Evolutionary conservation across 2,797 vertebrate species (phyloP).

Genomic region (Thaleichthys pacificus): DNA sequence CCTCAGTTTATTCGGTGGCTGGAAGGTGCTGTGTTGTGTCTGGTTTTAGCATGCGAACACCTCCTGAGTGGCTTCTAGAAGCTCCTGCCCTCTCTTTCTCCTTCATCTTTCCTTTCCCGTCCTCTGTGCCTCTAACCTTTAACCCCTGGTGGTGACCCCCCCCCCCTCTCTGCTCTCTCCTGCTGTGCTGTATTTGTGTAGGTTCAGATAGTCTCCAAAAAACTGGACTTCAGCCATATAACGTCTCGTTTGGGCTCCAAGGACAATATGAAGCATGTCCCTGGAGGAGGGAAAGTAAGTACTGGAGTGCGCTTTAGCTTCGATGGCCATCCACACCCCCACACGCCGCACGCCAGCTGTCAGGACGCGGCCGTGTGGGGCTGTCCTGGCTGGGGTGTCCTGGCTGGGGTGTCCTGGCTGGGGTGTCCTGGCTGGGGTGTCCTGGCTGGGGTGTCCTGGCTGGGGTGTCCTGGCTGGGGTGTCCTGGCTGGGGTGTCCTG

Average conservation of each 20-base stretch:
- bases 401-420: neutral
- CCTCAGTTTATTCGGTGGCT: neutral
- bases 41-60: neutral
- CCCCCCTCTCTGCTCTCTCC: slow-evolving; percentile 68
- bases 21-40: slow-evolving; percentile 6
- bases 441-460: neutral
- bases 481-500: neutral
- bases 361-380: too few species aligned
- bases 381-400: too few species aligned
- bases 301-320: slow-evolving; percentile 38
- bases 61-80: slow-evolving; percentile 32
- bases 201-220: slow-evolving; percentile 99
- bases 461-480: neutral
- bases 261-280: slow-evolving; percentile 99
- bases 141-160: slow-evolving; percentile 24
- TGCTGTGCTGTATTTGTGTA: slow-evolving; percentile 85
- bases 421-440: too few species aligned
- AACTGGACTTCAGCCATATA: slow-evolving; percentile 98
- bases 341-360: neutral
- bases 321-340: neutral
- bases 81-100: slow-evolving; percentile 44
- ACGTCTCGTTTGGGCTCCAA: slow-evolving; percentile 98
- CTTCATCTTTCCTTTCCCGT: slow-evolving; percentile 38
- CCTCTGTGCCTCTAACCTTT: slow-evolving; percentile 30
- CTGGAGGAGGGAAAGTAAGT: slow-evolving; percentile 99